A percentile compares a stretch with the other conserved stretches of the same genome.
Conservation (phyloP, 92 coral and sea anemone species). For the Isaurus tuberculatus region DNA sequence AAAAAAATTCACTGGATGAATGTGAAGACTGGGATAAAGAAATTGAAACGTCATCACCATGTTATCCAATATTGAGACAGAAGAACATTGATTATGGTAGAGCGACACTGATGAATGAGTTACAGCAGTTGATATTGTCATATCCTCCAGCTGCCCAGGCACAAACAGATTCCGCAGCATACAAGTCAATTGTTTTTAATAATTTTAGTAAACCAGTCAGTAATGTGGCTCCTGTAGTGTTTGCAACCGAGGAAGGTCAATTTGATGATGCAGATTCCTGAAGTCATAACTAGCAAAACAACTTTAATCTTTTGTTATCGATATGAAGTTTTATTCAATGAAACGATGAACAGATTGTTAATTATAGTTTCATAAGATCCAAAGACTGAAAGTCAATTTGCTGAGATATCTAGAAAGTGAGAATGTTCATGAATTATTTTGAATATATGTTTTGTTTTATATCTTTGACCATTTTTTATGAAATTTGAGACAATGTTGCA, state of each 20-base stretch:
- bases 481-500: too few relatives aligned
- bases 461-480: too few relatives aligned
- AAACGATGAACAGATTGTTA: too few relatives aligned
- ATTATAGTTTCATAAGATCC: too few relatives aligned
- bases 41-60: conserved; percentile 22
- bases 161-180: conserved; percentile 12
- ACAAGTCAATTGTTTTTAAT: conserved; percentile 42
- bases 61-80: not conserved
- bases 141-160: conserved; percentile 44
- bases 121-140: conserved; percentile 28
- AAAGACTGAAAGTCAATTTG: too few relatives aligned
- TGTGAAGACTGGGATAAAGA: conserved; percentile 40
- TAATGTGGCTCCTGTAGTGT: not conserved
- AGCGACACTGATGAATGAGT: not conserved
- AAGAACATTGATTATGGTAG: not conserved
- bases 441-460: too few relatives aligned
- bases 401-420: too few relatives aligned
- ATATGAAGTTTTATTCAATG: too few relatives aligned
- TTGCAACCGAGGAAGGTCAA: conserved; percentile 23
- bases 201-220: not conserved
- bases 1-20: not conserved
- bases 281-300: not conserved
- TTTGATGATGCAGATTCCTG: conserved; percentile 37
- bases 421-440: too few relatives aligned
- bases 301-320: too few relatives aligned